Conservation (phyloP, 2,797 vertebrate species). For the Furcifer pardalis region DNA sequence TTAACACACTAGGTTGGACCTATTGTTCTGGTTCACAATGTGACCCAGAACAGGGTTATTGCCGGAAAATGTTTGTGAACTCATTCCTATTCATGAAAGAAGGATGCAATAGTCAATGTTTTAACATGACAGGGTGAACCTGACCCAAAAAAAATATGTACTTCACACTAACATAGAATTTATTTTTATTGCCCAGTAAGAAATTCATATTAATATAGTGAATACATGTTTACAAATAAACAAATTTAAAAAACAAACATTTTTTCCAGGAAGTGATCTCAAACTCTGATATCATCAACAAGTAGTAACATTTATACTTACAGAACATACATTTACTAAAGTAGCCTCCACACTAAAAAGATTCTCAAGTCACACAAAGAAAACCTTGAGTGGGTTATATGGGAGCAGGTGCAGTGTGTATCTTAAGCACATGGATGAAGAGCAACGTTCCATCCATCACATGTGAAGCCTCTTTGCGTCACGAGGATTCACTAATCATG, state of each 20-base stretch:
- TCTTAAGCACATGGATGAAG: constrained; percentile 73
- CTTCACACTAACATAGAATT: constrained; percentile 80
- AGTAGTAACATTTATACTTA: constrained; percentile 81
- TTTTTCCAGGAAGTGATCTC: constrained; percentile 83
- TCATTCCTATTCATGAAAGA: too few relatives aligned
- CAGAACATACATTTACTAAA: constrained; percentile 83
- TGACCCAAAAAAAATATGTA: constrained; percentile 53
- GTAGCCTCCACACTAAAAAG: constrained; percentile 79
- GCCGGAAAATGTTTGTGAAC: too few relatives aligned
- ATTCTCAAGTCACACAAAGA: constrained; percentile 80
- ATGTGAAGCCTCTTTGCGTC: constrained; percentile 13
- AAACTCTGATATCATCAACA: constrained; percentile 79
- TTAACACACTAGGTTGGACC: too few relatives aligned
- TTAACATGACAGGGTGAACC: too few relatives aligned
- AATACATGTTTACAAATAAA: constrained; percentile 95
- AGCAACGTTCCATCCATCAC: constrained; percentile 70
- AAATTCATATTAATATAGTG: constrained; percentile 97
- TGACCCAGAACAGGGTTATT: too few relatives aligned
- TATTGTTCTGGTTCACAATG: too few relatives aligned
- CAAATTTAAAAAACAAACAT: constrained; percentile 87
- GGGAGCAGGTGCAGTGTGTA: constrained; percentile 72
- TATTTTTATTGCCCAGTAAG: constrained; percentile 98
- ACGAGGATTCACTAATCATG: too few relatives aligned
- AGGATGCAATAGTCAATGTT: too few relatives aligned
- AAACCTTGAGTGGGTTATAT: constrained; percentile 65